These are phyloP conservation scores for Mohoua ochrocephala DNA, from an alignment of 2,113 vertebrate genomes.

Conservation along the genomic window DNA sequence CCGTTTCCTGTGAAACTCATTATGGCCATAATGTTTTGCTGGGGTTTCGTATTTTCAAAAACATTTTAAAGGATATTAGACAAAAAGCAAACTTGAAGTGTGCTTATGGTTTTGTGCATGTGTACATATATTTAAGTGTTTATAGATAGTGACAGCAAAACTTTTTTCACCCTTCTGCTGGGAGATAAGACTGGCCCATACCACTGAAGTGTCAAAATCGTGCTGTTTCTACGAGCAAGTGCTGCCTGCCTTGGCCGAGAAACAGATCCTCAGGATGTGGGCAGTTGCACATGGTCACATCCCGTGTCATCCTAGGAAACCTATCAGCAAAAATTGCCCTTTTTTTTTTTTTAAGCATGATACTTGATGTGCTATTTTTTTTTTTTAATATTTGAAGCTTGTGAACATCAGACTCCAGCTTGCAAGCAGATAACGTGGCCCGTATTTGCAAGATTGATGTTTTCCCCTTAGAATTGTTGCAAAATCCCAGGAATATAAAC, in stretches of 20 bases:
- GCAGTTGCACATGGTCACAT: neutral
- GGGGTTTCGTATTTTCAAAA: neutral
- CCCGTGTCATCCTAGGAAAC: neutral
- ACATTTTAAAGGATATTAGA: neutral
- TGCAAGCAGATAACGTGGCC: accelerated
- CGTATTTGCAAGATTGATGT: accelerated
- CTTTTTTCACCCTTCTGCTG: neutral
- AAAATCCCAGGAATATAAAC: neutral
- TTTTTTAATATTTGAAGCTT: neutral
- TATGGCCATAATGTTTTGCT: neutral
- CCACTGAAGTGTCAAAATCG: neutral
- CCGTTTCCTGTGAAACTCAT: neutral
- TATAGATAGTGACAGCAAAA: neutral
- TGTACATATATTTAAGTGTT: neutral
- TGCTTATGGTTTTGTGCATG: neutral
- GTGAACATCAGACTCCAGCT: neutral
- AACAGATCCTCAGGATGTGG: neutral
- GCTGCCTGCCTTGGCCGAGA: neutral
- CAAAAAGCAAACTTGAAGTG: neutral
- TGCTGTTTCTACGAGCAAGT: neutral
- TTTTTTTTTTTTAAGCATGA: neutral
- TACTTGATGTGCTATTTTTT: neutral
- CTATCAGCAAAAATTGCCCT: neutral
- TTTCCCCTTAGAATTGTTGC: neutral
- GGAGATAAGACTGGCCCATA: neutral